phyloP scores from a whole-genome alignment of 1,140 invertebrate genomes.

The Drosophila tsacasi region DNA sequence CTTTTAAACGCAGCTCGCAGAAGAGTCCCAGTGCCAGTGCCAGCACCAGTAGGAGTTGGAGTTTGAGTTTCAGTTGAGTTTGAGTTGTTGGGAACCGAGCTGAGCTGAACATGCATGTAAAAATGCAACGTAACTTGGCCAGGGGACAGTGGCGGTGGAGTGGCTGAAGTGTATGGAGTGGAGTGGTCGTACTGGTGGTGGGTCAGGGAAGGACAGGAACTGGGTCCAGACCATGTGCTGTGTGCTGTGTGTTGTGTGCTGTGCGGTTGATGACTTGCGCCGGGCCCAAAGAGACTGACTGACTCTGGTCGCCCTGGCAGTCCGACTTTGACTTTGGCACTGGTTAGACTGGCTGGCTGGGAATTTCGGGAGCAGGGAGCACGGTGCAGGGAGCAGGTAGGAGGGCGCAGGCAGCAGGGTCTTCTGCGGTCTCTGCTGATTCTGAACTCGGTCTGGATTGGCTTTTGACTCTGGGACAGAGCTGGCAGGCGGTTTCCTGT shows the following conservation, averaged over 20 bases:
- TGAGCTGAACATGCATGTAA: constrained; percentile 74
- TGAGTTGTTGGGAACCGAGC: constrained; percentile 47
- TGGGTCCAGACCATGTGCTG: constrained; percentile 41
- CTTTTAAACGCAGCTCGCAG: constrained; percentile 64
- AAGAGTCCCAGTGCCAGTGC: constrained; percentile 27
- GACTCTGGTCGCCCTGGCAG: constrained; percentile 62
- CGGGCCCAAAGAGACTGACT: constrained; percentile 69
- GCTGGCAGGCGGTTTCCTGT: constrained; percentile 43
- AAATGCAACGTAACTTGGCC: constrained; percentile 77
- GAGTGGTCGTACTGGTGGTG: neutral
- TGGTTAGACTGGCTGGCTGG: constrained; percentile 73
- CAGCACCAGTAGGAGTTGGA: constrained; percentile 15
- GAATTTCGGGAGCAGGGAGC: constrained; percentile 26
- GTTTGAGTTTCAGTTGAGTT: constrained; percentile 47
- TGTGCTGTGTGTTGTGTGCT: constrained; percentile 39
- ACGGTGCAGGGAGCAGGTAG: neutral
- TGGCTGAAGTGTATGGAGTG: constrained; percentile 5
- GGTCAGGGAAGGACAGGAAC: constrained; percentile 27
- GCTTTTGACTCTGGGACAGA: constrained; percentile 30
- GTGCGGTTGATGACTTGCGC: constrained; percentile 75
- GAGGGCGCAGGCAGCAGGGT: neutral
- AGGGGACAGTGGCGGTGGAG: constrained; percentile 24
- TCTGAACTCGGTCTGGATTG: constrained; percentile 35
- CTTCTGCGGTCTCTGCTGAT: constrained; percentile 40
- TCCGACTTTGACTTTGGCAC: constrained; percentile 63